phyloP scores from a whole-genome alignment of 2,113 vertebrate genomes.

The Gila orcuttii region DNA sequence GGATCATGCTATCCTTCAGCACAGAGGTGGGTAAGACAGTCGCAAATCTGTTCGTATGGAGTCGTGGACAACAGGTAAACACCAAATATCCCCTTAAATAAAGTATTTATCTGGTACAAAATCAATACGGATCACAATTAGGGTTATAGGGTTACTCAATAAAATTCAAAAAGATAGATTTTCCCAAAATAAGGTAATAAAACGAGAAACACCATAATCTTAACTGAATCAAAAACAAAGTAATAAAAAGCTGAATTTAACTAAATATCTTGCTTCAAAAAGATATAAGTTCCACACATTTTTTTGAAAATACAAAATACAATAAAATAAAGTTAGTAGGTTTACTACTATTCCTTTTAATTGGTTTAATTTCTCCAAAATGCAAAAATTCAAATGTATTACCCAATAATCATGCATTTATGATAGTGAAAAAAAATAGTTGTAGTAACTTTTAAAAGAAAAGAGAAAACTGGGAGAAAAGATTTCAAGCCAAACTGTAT shows the following conservation, averaged over 20 bases:
- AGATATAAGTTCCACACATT: background rate
- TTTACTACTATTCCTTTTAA: background rate
- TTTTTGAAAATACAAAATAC: background rate
- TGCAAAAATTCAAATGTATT: background rate
- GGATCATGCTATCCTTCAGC: background rate
- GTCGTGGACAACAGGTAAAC: background rate
- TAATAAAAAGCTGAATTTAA: background rate
- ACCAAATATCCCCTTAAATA: background rate
- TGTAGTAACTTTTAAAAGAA: background rate
- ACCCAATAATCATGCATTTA: background rate
- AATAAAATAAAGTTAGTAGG: background rate
- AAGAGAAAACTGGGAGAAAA: background rate
- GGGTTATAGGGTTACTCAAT: too few relatives aligned
- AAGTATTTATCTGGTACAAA: too few relatives aligned
- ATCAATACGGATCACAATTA: too few relatives aligned
- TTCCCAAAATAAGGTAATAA: background rate
- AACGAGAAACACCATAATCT: background rate
- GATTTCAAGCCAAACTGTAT: background rate
- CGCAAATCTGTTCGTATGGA: background rate
- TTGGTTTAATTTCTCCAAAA: background rate
- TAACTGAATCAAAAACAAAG: background rate
- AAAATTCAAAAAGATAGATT: too few relatives aligned
- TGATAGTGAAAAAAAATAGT: background rate
- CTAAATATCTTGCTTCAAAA: background rate
- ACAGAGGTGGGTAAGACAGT: background rate